Base-by-base conservation (phyloP, 2,797 vertebrate species). In the Trachops cirrhosus region DNA sequence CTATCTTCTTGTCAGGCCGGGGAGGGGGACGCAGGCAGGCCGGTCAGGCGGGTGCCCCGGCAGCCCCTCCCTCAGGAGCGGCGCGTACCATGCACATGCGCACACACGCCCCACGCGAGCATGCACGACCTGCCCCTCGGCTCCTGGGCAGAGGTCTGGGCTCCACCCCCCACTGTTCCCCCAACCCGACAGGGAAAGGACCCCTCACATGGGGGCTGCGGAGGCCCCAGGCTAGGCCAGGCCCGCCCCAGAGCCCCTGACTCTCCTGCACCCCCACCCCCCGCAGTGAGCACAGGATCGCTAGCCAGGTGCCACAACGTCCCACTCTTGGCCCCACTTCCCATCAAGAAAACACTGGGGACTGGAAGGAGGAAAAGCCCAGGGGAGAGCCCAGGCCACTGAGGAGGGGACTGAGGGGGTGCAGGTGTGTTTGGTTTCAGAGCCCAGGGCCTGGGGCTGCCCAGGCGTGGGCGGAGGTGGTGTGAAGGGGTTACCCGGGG, bases 11-110 rank as follows among this genome's bases (percentile, higher is more conserved):
- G 73, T 85, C 50, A 68, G 85, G 88, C 32, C 4, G 39, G 59
- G 93, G 29, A 46, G 32, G 16, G 32, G 83, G 34, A 21, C 19
- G 68, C 62, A 14, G n/a, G 91, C 85, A 46, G 74, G 82, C 19
- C 1, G 77, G 78, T 1, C 9, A 34, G 26, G 62, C 2, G 29
- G 54, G 10, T 52, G 80, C 5, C 79, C 78, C 84, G 9, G 62
- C 34, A 32, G 75, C 34, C 70, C 94, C 92, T 10, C 95, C 85
- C 87, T 88, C 52, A 16, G 94, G 92, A 79, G 48, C 0, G 3
- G 89, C 16, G 9, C 71, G 73, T 74, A 54, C 67, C 95, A 92
- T 68, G 93, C 96, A 91, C 94, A 88, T 90, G 91, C 86, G 86
- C 82, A 92, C 90, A 29, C 48, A 64, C 1, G 2, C 44, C 80